These are phyloP conservation scores for Iguana delicatissima DNA, from an alignment of 2,797 vertebrate genomes.

Conservation along the genomic window DNA sequence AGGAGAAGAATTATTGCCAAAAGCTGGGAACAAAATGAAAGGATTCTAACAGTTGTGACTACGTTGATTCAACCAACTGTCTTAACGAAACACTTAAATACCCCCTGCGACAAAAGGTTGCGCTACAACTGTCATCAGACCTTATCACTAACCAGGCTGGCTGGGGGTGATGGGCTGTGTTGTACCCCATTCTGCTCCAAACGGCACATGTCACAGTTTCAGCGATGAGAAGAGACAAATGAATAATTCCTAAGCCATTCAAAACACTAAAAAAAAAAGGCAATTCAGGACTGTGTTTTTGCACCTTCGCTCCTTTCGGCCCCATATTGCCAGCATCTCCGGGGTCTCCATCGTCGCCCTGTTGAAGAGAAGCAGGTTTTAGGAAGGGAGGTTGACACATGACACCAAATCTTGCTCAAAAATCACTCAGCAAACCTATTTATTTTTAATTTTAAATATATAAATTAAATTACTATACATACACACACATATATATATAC, in stretches of 20 bases:
- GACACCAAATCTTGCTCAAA: not conserved
- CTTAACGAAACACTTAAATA: no score
- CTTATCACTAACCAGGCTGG: no score
- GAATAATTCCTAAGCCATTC: not conserved
- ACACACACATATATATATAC: no score
- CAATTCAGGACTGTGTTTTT: not conserved
- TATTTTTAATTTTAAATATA: no score
- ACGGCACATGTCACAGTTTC: not conserved
- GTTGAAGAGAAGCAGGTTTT: not conserved
- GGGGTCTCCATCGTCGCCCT: constrained; percentile 72
- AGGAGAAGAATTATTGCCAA: not conserved
- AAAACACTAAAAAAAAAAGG: not conserved
- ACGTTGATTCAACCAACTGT: no score
- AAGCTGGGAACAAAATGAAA: not conserved
- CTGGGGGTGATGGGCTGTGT: not conserved
- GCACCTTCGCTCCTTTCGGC: constrained; percentile 68
- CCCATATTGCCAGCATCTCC: constrained; percentile 67
- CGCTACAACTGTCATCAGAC: no score
- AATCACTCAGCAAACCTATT: no score
- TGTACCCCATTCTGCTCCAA: not conserved
- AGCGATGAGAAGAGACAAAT: not conserved
- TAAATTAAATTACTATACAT: no score
- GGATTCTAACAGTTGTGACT: not conserved
- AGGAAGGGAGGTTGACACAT: not conserved
- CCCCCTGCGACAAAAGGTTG: no score